phyloP scores from a whole-genome alignment of 1,140 invertebrate species.

The Diorhabda carinulata region DNA sequence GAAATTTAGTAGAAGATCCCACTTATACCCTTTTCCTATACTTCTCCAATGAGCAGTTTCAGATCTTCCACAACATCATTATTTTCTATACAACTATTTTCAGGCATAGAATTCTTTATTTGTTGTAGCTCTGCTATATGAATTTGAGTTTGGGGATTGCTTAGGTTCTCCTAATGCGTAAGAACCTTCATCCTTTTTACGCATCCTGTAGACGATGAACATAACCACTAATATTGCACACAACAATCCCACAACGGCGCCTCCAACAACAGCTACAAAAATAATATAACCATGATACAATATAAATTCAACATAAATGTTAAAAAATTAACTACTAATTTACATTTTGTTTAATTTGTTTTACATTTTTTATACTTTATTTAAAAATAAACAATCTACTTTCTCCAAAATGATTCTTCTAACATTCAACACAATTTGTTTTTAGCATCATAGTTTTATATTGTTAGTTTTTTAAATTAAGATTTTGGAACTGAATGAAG shows the following conservation, averaged over 20 bases:
- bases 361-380: too few relatives aligned
- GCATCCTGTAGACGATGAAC: slow-evolving; percentile 99
- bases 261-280: slow-evolving; percentile 92
- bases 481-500: too few relatives aligned
- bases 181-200: slow-evolving; percentile 99
- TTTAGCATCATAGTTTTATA: too few relatives aligned
- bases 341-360: too few relatives aligned
- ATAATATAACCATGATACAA: neutral
- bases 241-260: slow-evolving; percentile 92
- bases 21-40: slow-evolving; percentile 33
- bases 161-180: slow-evolving; percentile 97
- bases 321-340: too few relatives aligned
- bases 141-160: slow-evolving; percentile 83
- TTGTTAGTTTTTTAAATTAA: too few relatives aligned
- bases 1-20: slow-evolving; percentile 38
- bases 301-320: too few relatives aligned
- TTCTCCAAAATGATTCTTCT: too few relatives aligned
- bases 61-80: slow-evolving; percentile 31
- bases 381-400: too few relatives aligned
- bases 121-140: slow-evolving; percentile 84
- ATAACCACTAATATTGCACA: slow-evolving; percentile 98
- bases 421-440: too few relatives aligned
- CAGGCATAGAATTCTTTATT: slow-evolving; percentile 94
- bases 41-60: slow-evolving; percentile 26
- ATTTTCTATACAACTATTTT: slow-evolving; percentile 51